Evolutionary conservation across 2,797 vertebrate species (phyloP).

Genomic region (Malurus splendens): DNA sequence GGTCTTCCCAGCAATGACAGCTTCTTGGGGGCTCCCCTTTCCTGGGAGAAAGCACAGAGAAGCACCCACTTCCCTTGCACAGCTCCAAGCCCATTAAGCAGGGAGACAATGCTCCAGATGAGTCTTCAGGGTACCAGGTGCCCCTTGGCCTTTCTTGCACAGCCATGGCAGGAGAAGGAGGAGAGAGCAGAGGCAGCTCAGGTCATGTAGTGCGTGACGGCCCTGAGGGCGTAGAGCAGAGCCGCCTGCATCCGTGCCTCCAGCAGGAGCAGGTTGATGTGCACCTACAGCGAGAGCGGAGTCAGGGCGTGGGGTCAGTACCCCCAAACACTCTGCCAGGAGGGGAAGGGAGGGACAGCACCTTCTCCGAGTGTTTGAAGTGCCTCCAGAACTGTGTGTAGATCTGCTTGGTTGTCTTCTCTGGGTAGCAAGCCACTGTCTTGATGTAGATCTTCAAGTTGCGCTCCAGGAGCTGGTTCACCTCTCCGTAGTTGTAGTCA

Average conservation of each 20-base stretch:
- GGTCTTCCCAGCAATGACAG: background rate
- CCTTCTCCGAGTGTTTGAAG: constrained; percentile 95
- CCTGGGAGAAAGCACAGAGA: background rate
- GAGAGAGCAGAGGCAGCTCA: constrained; percentile 44
- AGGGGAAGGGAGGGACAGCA: constrained; percentile 16
- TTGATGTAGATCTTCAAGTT: constrained; percentile 92
- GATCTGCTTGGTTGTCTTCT: constrained; percentile 83
- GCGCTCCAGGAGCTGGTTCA: constrained; percentile 91
- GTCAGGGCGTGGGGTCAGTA: background rate
- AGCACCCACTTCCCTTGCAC: background rate
- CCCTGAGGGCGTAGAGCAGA: constrained; percentile 73
- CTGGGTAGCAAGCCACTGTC: constrained; percentile 91
- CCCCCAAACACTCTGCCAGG: background rate
- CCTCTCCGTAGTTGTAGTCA: constrained; percentile 91
- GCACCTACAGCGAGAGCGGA: constrained; percentile 49
- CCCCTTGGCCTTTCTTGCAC: background rate
- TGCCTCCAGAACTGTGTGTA: constrained; percentile 91
- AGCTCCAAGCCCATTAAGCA: background rate
- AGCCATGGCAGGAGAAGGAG: background rate
- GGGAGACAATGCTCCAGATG: background rate
- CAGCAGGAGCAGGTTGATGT: constrained; percentile 74
- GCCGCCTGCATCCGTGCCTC: constrained; percentile 78
- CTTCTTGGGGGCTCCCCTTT: background rate
- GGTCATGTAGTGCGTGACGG: constrained; percentile 79
- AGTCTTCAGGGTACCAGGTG: background rate